Conservation (phyloP, 2,888 invertebrate species). For the Celastrina argiolus region DNA sequence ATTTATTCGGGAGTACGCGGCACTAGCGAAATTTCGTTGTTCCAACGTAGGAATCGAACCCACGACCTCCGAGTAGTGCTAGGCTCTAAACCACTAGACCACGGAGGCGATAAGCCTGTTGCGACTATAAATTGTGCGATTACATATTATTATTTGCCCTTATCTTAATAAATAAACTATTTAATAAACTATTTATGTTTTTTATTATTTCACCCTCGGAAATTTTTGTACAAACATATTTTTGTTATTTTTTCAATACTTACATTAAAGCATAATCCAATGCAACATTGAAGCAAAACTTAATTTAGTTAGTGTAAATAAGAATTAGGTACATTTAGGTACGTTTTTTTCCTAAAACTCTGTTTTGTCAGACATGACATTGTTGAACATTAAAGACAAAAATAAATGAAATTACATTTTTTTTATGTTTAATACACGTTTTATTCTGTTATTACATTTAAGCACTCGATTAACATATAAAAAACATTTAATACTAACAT, state of each 20-base stretch:
- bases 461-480: conserved; percentile 18
- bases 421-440: conserved; percentile 9
- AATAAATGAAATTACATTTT: conserved; percentile 14
- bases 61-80: too few species aligned
- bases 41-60: too few species aligned
- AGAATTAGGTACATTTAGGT: neutral
- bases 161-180: too few species aligned
- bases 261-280: neutral
- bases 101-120: too few species aligned
- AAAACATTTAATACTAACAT: conserved; percentile 21
- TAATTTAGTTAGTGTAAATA: neutral
- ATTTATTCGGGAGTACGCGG: too few species aligned
- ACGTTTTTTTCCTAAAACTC: conserved; percentile 11
- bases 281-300: neutral
- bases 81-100: too few species aligned
- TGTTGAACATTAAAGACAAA: conserved; percentile 12
- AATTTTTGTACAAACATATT: neutral
- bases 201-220: too few species aligned
- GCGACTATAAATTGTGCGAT: too few species aligned
- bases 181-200: too few species aligned
- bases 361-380: conserved; percentile 10
- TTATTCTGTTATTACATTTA: conserved; percentile 17
- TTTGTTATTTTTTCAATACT: too few species aligned
- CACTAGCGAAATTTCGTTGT: too few species aligned
- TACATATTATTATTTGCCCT: too few species aligned